phyloP scores from a whole-genome alignment of 2,888 invertebrate genomes.

The Hypolimnas misippus region DNA sequence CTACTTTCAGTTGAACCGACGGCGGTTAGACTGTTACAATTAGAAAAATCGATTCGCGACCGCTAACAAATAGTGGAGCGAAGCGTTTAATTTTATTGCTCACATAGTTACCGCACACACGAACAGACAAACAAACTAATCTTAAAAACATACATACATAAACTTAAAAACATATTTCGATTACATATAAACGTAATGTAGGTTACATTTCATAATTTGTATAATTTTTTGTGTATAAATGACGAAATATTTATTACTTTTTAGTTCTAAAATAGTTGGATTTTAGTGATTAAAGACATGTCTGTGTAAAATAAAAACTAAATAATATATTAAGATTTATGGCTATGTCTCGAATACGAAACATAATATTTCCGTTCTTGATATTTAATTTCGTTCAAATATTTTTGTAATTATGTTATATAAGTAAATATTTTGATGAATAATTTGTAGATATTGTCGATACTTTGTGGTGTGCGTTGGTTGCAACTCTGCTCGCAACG shows the following conservation, averaged over 20 bases:
- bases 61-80: conserved; percentile 57
- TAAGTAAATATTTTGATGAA: neutral
- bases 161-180: neutral
- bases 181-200: neutral
- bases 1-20: conserved; percentile 43
- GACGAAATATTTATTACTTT: neutral
- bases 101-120: conserved; percentile 31
- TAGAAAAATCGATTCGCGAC: conserved; percentile 62
- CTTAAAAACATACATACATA: neutral
- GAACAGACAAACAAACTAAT: neutral
- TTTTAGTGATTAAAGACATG: neutral
- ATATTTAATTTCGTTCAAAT: conserved; percentile 3
- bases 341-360: neutral
- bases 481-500: conserved; percentile 47
- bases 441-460: neutral
- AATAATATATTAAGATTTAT: neutral
- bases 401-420: neutral
- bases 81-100: conserved; percentile 69
- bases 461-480: conserved; percentile 23
- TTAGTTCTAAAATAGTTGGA: neutral
- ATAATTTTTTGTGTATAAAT: neutral
- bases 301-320: neutral
- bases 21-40: conserved; percentile 50
- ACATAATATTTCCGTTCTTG: conserved; percentile 6
- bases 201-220: neutral